phyloP scores from a whole-genome alignment of 2,113 vertebrate genomes.

The Ornithorhynchus anatinus region DNA sequence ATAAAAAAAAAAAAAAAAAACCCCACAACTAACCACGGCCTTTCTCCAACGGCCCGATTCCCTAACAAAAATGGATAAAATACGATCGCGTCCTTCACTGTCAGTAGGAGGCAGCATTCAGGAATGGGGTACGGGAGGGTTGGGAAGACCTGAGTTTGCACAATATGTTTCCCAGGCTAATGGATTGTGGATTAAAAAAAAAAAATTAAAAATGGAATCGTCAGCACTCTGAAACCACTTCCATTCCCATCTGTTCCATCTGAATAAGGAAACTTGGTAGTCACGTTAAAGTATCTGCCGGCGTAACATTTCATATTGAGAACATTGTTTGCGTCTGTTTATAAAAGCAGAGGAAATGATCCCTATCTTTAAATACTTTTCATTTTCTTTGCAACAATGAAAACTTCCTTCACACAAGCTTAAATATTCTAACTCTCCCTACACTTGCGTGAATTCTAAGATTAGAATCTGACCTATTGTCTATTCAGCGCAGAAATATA shows the following conservation, averaged over 20 bases:
- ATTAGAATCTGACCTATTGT: slow-evolving; percentile 1
- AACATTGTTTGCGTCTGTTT: not conserved
- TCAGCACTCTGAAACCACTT: slow-evolving; percentile 36
- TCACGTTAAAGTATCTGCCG: slow-evolving; percentile 17
- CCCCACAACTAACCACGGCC: slow-evolving; percentile 19
- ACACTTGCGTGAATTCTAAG: not conserved
- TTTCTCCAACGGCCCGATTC: not conserved
- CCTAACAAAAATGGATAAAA: not conserved
- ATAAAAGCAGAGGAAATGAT: not conserved
- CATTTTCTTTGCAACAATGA: not conserved
- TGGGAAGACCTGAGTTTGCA: not conserved
- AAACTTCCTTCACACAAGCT: not conserved
- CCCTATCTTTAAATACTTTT: not conserved
- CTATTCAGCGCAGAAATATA: not conserved
- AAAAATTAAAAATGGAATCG: slow-evolving; percentile 38
- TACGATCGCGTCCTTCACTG: not conserved
- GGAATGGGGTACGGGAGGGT: slow-evolving; percentile 23
- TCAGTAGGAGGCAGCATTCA: slow-evolving; percentile 60
- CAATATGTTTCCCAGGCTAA: slow-evolving; percentile 38
- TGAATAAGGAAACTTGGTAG: slow-evolving; percentile 17
- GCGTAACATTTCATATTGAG: not conserved
- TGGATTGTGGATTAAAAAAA: slow-evolving; percentile 28
- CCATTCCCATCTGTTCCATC: slow-evolving; percentile 43
- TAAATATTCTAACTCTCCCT: not conserved
- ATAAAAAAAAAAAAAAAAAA: slow-evolving; percentile 4